These are phyloP conservation scores for Rafetus swinhoei DNA, from an alignment of 2,113 vertebrate genomes.

Conservation along the genomic window DNA sequence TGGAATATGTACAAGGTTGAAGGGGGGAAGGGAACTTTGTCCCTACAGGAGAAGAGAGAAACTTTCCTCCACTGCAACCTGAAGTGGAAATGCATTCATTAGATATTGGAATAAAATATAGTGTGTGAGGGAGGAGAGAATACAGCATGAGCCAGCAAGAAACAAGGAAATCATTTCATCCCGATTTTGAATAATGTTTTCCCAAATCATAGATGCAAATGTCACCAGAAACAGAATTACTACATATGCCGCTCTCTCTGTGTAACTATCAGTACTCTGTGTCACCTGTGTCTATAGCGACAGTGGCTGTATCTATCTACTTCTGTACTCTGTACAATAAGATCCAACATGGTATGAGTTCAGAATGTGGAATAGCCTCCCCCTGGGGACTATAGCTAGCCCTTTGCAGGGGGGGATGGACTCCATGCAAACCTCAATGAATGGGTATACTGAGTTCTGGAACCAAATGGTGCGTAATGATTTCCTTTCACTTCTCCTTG, in stretches of 20 bases:
- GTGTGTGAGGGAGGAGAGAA: conserved; percentile 66
- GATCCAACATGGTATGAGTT: not conserved
- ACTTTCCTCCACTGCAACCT: conserved; percentile 43
- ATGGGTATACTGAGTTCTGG: not conserved
- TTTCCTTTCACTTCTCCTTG: not conserved
- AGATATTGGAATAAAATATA: conserved; percentile 68
- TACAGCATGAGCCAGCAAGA: conserved; percentile 69
- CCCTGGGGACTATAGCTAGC: not conserved
- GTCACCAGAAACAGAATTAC: conserved; percentile 49
- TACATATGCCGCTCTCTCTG: not conserved
- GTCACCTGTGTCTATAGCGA: not conserved
- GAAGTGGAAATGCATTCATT: conserved; percentile 62
- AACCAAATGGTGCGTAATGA: not conserved
- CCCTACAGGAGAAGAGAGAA: conserved; percentile 15
- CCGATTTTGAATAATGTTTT: conserved; percentile 65
- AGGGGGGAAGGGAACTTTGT: accelerated
- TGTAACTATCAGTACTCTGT: conserved; percentile 23
- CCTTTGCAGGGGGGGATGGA: not conserved
- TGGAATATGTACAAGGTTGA: not conserved
- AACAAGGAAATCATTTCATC: conserved; percentile 72
- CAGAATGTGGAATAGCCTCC: not conserved
- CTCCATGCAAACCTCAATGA: not conserved
- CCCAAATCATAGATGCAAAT: conserved; percentile 57
- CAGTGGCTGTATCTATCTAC: not conserved
- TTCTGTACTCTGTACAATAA: not conserved